phyloP scores from a whole-genome alignment of 2,113 vertebrate species.

The Hipposideros armiger region DNA sequence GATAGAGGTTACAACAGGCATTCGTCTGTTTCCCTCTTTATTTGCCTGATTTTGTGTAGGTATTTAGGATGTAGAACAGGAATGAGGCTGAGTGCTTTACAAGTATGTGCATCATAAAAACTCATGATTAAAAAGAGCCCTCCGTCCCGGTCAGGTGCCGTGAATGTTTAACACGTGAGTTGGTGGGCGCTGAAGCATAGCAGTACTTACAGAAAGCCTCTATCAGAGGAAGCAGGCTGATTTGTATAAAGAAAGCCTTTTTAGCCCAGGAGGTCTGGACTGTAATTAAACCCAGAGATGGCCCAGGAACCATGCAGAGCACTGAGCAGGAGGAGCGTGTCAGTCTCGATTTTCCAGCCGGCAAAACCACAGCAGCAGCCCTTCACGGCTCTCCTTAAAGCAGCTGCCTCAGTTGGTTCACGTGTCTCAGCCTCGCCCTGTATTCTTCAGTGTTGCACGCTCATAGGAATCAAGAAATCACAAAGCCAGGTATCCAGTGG shows the following conservation, averaged over 20 bases:
- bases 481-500: neutral
- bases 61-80: neutral
- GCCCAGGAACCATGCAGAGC: neutral
- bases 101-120: neutral
- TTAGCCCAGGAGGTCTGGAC: neutral
- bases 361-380: neutral
- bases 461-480: neutral
- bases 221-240: neutral
- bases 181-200: neutral
- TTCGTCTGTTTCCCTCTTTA: neutral
- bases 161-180: neutral
- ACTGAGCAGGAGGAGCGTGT: neutral
- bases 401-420: neutral
- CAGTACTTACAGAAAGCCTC: neutral
- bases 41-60: neutral
- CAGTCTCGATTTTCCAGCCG: neutral
- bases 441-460: neutral
- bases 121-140: neutral
- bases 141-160: neutral
- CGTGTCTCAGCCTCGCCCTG: neutral
- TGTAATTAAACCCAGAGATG: neutral
- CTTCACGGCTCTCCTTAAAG: neutral
- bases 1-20: neutral
- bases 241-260: slow-evolving; percentile 43
- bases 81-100: neutral